Evolutionary conservation across 1,140 invertebrate species (phyloP), one percentile per base, ranked within the genome.

Genomic region (Drosophila malerkotliana): DNA sequence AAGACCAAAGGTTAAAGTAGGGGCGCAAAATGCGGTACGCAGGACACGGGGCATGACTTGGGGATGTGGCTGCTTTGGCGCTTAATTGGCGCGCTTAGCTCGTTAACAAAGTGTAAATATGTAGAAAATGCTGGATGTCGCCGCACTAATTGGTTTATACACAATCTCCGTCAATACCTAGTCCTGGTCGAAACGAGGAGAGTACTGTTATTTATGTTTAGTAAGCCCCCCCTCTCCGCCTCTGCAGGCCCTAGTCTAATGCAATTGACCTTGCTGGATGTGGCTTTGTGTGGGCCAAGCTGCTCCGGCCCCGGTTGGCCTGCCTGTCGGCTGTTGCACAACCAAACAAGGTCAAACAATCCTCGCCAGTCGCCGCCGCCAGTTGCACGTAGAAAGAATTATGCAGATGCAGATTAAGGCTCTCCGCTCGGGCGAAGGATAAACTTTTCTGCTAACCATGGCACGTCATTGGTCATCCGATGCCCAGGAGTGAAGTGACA

Each of bases 21-120:
- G 81, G 64, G 78, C 63, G 32, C 41, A n/a, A 48, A 15, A 10
- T 21, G 41, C 5, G 15, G 5, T 21, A 51, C 49, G 7, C 4
- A 24, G 49, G 24, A 54, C 66, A 54, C 51, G 60, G 45, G 15
- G 30, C 24, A 41, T 47, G 32, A 47, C 41, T 44, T 71, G 59
- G 21, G 18, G 21, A 52, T 54, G 45, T 28, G 14, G 21, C 18
- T 26, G 53, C 62, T 57, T 45, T 66, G 60, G 78, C 78, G 78
- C 71, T 76, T 88, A 88, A 88, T 88, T 88, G 84, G 79, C 68
- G 76, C 83, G 83, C 84, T 88, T 88, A 88, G 83, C 83, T 88
- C 76, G 83, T 88, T 83, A 88, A 84, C 83, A 68, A 89, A 66
- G 76, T 79, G 87, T 73, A 61, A 88, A 88, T 88, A 85, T 87